A percentile compares a stretch with the other conserved stretches of the same genome.
These are phyloP conservation scores for Polyploca ridens DNA, from an alignment of 2,888 invertebrate species.

Conservation along the genomic window DNA sequence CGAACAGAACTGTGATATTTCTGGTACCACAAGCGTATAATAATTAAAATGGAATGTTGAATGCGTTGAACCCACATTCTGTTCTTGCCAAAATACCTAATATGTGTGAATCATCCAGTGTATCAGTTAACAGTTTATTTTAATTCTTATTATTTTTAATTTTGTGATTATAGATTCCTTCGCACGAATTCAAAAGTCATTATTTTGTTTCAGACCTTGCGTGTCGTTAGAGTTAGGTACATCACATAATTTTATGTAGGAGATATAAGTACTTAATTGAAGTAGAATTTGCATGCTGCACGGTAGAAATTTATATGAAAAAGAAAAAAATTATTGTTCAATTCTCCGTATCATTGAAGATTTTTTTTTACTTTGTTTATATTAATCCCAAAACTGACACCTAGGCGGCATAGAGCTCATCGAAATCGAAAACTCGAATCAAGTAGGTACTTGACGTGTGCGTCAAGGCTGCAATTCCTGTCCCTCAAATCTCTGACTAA, in stretches of 20 bases:
- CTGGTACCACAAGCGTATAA: constrained; percentile 68
- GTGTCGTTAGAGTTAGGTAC: background rate
- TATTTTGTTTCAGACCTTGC: background rate
- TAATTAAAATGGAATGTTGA: constrained; percentile 54
- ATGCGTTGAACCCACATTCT: constrained; percentile 31
- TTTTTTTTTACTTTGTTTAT: background rate
- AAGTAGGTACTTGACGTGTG: background rate
- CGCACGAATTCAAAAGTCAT: background rate
- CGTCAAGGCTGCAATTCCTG: background rate
- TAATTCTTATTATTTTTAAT: background rate
- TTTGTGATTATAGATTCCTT: background rate
- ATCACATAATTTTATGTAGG: background rate
- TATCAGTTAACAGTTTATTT: background rate
- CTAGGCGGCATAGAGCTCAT: background rate
- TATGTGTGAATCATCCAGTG: constrained; percentile 3
- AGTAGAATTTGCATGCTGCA: background rate
- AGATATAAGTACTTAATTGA: background rate
- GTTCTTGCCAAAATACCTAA: constrained; percentile 8
- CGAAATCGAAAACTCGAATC: background rate
- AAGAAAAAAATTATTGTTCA: background rate
- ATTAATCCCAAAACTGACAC: background rate
- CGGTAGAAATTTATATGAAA: background rate
- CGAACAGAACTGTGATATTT: constrained; percentile 92
- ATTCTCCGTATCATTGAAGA: background rate
- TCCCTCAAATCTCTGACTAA: background rate